phyloP scores from a whole-genome alignment of 2,888 invertebrate species.

The Aelia acuminata region DNA sequence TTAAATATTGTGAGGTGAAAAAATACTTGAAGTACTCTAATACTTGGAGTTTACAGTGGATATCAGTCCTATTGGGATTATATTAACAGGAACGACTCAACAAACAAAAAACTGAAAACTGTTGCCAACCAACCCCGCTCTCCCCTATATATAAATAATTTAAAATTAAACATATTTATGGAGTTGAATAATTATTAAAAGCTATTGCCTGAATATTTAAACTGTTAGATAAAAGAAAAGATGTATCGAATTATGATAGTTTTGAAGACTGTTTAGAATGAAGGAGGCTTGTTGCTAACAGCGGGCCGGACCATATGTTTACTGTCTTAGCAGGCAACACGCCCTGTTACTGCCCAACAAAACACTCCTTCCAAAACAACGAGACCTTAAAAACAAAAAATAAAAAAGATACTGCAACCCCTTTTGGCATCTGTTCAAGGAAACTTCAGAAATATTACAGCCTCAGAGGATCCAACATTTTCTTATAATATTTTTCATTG shows the following conservation, averaged over 20 bases:
- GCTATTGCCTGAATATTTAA: not conserved
- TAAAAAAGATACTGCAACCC: not conserved
- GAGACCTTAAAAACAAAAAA: not conserved
- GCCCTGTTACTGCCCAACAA: slow-evolving; percentile 17
- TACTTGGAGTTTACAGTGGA: no score
- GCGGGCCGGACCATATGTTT: not conserved
- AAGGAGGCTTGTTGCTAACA: not conserved
- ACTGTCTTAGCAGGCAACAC: not conserved
- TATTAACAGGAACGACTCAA: no score
- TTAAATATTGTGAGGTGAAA: no score
- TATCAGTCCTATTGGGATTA: no score
- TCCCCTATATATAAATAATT: no score
- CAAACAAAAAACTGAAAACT: no score
- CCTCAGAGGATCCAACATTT: not conserved
- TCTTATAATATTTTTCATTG: no score
- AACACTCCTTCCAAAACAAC: slow-evolving; percentile 30
- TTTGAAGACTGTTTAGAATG: not conserved
- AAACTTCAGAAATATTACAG: slow-evolving; percentile 19
- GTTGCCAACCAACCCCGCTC: no score
- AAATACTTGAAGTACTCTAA: no score
- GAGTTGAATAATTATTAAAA: no score
- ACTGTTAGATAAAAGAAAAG: not conserved
- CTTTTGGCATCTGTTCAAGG: slow-evolving; percentile 27
- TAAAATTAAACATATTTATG: no score
- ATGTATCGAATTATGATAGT: not conserved